These are phyloP conservation scores for Ceriagrion tenellum DNA, from an alignment of 2,888 invertebrate genomes.

Conservation along the genomic window DNA sequence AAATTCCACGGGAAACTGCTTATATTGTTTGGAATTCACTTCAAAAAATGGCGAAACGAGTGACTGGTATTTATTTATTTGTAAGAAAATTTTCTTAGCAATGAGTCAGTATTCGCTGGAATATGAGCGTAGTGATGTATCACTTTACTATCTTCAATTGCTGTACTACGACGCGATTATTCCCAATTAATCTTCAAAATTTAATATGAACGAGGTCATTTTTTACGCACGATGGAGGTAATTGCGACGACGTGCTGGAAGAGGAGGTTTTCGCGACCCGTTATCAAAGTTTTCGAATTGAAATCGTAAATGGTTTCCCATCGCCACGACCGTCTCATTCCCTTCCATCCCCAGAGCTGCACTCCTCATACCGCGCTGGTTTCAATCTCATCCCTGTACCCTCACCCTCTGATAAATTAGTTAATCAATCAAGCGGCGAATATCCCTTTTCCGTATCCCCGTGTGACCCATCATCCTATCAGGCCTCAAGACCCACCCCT, in stretches of 20 bases:
- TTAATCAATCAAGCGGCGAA: slow-evolving; percentile 4
- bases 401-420: slow-evolving; percentile 7
- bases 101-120: no score
- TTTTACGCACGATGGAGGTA: background rate
- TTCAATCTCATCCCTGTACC: background rate
- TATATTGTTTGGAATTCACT: no score
- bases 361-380: background rate
- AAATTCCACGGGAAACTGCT: no score
- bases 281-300: background rate
- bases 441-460: background rate
- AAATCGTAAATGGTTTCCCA: background rate
- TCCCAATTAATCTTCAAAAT: no score
- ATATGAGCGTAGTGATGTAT: no score
- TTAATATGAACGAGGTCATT: no score
- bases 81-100: no score
- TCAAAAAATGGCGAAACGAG: no score
- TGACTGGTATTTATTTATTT: no score
- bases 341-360: background rate
- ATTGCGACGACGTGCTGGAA: background rate
- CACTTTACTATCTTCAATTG: no score
- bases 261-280: background rate
- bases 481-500: background rate
- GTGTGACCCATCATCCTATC: background rate
- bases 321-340: background rate
- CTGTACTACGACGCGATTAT: no score